These are phyloP conservation scores for Corythucha ciliata DNA, from an alignment of 2,888 invertebrate genomes.

Conservation along the genomic window DNA sequence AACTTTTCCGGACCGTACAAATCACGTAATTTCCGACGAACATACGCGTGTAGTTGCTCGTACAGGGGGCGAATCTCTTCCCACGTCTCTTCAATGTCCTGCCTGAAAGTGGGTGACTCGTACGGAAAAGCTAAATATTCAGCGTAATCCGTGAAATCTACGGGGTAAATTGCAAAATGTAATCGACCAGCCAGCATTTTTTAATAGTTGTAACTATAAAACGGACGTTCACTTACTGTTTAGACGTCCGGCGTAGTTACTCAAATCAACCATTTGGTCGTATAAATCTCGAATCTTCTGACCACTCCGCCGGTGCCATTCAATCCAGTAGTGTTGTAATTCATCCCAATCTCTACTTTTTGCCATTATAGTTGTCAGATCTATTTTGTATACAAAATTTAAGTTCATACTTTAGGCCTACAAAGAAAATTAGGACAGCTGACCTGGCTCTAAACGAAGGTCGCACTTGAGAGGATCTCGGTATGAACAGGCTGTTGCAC, in stretches of 20 bases:
- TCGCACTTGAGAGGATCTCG: constrained; percentile 77
- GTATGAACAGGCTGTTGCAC: constrained; percentile 72
- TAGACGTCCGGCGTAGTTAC: constrained; percentile 67
- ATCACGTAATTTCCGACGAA: constrained; percentile 70
- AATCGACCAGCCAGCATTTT: too few species aligned
- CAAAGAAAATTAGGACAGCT: constrained; percentile 6
- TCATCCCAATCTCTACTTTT: constrained; percentile 78
- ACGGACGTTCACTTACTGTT: constrained; percentile 57
- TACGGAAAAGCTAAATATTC: constrained; percentile 85
- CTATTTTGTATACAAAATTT: constrained; percentile 38
- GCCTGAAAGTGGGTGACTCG: constrained; percentile 63
- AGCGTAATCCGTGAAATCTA: constrained; percentile 79
- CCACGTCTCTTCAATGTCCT: constrained; percentile 75
- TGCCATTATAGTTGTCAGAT: constrained; percentile 59
- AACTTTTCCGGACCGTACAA: constrained; percentile 76
- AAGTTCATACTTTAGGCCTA: too few species aligned
- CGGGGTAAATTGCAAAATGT: too few species aligned
- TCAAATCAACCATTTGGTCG: constrained; percentile 66
- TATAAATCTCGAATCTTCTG: constrained; percentile 67
- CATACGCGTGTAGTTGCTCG: constrained; percentile 79
- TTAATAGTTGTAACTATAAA: constrained; percentile 2
- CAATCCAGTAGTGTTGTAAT: constrained; percentile 76
- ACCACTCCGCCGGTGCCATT: constrained; percentile 80
- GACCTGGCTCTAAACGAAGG: constrained; percentile 67
- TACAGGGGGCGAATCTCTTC: constrained; percentile 77